A percentile compares a stretch with the other conserved stretches of the same genome.
Conservation (phyloP, 2,113 vertebrate species). For the Nyctereutes procyonoides region DNA sequence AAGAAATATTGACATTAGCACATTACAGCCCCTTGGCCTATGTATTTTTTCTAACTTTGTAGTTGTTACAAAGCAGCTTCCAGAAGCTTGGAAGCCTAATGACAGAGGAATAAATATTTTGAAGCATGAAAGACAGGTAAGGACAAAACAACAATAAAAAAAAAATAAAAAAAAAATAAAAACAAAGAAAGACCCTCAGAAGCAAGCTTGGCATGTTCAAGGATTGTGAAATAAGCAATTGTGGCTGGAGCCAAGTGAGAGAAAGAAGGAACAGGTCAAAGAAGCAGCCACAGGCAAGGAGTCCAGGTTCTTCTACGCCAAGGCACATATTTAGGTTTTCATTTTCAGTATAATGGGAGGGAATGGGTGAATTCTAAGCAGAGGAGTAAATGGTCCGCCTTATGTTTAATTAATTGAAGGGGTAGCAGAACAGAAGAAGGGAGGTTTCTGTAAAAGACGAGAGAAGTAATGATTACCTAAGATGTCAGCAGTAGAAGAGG, state of each 20-base stretch:
- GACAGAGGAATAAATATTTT: neutral
- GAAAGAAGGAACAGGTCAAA: neutral
- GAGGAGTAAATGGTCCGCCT: neutral
- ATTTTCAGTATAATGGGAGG: neutral
- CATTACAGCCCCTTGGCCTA: neutral
- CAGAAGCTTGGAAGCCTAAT: neutral
- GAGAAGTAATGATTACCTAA: neutral
- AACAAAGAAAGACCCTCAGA: neutral
- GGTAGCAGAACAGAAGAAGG: no score
- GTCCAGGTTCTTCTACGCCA: neutral
- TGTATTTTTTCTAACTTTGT: neutral
- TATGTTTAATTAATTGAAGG: neutral
- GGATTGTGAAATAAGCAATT: neutral
- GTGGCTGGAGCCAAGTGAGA: neutral
- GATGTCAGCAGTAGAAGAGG: neutral
- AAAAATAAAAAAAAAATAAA: no score
- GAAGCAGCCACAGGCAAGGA: neutral
- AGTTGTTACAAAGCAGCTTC: neutral
- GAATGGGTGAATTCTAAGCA: neutral
- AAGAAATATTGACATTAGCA: neutral
- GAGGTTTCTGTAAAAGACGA: neutral
- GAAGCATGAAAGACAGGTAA: neutral
- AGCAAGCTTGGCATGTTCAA: neutral
- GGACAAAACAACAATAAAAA: neutral
- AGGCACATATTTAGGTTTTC: neutral